phyloP scores from a whole-genome alignment of 2,113 vertebrate species.

The Setophaga coronata region DNA sequence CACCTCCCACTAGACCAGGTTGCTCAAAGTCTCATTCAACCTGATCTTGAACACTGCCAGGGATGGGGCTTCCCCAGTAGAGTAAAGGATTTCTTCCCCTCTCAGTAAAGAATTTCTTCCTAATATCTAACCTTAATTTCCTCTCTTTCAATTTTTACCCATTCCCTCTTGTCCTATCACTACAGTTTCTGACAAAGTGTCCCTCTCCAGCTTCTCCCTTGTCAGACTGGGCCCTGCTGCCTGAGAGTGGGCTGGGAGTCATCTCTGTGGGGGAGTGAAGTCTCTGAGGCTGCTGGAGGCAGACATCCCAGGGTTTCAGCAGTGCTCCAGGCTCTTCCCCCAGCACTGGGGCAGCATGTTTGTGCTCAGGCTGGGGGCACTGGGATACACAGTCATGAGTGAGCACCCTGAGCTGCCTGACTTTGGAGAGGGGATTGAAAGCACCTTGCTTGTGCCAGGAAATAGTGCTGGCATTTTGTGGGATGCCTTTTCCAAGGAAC shows the following conservation, averaged over 20 bases:
- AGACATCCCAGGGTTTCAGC: not conserved
- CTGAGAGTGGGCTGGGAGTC: not conserved
- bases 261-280: not conserved
- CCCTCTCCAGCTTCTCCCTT: not conserved
- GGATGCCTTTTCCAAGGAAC: not conserved
- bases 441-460: not conserved
- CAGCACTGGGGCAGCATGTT: not conserved
- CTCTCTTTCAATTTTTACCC: not conserved
- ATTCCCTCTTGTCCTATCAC: not conserved
- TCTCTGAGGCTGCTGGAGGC: not conserved
- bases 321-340: not conserved
- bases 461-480: not conserved
- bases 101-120: not conserved
- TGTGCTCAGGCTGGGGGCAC: not conserved
- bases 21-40: not conserved
- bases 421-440: not conserved
- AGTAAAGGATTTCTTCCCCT: not conserved
- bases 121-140: not conserved
- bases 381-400: fast-evolving
- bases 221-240: not conserved
- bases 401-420: not conserved
- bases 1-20: not conserved
- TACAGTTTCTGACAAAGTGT: not conserved
- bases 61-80: not conserved
- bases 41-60: not conserved